Percentiles rank a stretch among this genome's conserved stretches.
Evolutionary conservation across 2,797 vertebrate species (phyloP).

Genomic region (Ibycter americanus): DNA sequence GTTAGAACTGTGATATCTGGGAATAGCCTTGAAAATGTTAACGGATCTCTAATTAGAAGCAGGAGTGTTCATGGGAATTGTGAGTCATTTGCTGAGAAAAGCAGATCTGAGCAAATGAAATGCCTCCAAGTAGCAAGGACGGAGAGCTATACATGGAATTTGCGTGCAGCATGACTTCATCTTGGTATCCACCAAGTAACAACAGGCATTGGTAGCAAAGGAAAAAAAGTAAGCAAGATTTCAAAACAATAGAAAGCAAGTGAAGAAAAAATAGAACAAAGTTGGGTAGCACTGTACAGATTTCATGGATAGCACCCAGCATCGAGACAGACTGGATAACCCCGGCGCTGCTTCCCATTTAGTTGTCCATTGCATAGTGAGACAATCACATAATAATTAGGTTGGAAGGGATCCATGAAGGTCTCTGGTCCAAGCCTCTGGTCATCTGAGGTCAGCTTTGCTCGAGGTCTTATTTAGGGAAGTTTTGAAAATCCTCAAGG

Average conservation of each 20-base stretch:
- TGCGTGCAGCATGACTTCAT: neutral
- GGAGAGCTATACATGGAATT: neutral
- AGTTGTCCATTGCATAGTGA: neutral
- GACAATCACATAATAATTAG: neutral
- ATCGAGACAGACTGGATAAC: neutral
- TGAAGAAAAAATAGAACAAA: neutral
- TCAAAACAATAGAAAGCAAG: neutral
- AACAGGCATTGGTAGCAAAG: neutral
- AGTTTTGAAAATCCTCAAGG: neutral
- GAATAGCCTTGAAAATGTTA: slow-evolving; percentile 34
- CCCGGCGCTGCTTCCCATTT: neutral
- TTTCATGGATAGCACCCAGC: neutral
- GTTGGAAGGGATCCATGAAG: neutral
- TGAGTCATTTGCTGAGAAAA: slow-evolving; percentile 49
- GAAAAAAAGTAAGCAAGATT: neutral
- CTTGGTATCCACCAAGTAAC: neutral
- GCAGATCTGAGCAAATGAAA: slow-evolving; percentile 34
- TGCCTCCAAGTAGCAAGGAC: neutral
- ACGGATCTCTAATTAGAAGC: slow-evolving; percentile 12
- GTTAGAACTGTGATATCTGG: neutral
- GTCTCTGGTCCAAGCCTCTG: neutral
- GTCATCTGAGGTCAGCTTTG: neutral
- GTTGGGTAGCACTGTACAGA: neutral
- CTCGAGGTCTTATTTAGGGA: neutral
- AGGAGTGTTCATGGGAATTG: slow-evolving; percentile 8